These are phyloP conservation scores for Distichodus sexfasciatus DNA, from an alignment of 2,797 vertebrate genomes.

Conservation along the genomic window DNA sequence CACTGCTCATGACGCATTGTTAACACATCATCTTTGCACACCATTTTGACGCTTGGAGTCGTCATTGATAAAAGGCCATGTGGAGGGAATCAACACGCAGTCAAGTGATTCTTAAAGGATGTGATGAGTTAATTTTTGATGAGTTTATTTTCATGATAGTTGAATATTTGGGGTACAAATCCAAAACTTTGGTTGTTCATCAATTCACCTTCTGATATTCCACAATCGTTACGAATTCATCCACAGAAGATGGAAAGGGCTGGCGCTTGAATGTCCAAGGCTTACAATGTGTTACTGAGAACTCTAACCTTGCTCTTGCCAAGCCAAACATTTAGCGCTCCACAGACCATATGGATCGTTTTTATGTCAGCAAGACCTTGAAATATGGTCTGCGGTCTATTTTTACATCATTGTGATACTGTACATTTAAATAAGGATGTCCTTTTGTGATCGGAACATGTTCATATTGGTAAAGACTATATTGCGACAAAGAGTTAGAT, in stretches of 20 bases:
- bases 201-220: too few relatives aligned
- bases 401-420: neutral
- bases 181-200: too few relatives aligned
- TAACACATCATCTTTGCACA: neutral
- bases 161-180: neutral
- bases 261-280: slow-evolving; percentile 51
- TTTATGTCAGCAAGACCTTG: neutral
- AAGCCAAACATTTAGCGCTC: slow-evolving; percentile 11
- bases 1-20: neutral
- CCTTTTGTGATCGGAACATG: neutral
- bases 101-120: neutral
- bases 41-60: neutral
- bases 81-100: neutral
- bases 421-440: neutral
- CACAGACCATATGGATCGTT: neutral
- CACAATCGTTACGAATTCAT: slow-evolving; percentile 32
- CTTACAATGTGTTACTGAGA: slow-evolving; percentile 14
- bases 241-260: slow-evolving; percentile 29
- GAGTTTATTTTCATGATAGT: neutral
- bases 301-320: slow-evolving; percentile 19
- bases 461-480: neutral
- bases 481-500: neutral
- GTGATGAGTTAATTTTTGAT: slow-evolving; percentile 2
- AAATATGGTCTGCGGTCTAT: neutral
- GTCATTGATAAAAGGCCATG: slow-evolving; percentile 12